phyloP scores from a whole-genome alignment of 1,140 invertebrate species.

The Stegodyphus dumicola region DNA sequence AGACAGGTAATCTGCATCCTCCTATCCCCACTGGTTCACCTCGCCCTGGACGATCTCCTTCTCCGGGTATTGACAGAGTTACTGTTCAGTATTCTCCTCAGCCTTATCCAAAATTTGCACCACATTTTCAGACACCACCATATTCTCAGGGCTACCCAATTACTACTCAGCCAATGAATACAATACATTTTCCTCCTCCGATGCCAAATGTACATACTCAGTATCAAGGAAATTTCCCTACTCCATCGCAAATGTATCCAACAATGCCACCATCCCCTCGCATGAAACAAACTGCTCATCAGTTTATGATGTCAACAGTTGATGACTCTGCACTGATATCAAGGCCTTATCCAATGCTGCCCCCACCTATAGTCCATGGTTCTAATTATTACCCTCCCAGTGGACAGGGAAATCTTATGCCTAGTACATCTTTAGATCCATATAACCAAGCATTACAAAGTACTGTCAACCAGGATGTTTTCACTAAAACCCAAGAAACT shows the following conservation, averaged over 20 bases:
- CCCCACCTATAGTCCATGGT: not conserved
- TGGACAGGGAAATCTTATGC: not conserved
- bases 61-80: conserved; percentile 22
- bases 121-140: conserved; percentile 17
- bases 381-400: conserved; percentile 9
- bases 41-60: conserved; percentile 30
- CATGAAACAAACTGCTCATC: conserved; percentile 15
- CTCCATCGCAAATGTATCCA: conserved; percentile 7
- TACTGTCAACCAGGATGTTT: conserved; percentile 12
- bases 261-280: conserved; percentile 12
- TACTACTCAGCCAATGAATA: conserved; percentile 40
- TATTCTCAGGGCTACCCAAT: conserved; percentile 37
- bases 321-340: conserved; percentile 43
- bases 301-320: conserved; percentile 10
- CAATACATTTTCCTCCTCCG: conserved; percentile 25
- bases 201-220: conserved; percentile 3
- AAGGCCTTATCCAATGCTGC: conserved; percentile 25
- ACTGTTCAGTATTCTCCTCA: conserved; percentile 41
- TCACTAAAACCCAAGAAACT: conserved; percentile 36
- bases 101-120: conserved; percentile 42
- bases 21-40: conserved; percentile 28
- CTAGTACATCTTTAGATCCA: not conserved
- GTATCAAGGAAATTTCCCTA: conserved; percentile 24
- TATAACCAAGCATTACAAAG: not conserved
- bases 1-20: conserved; percentile 1